Base-by-base conservation (phyloP, 2,888 invertebrate species). In the Actias luna region DNA sequence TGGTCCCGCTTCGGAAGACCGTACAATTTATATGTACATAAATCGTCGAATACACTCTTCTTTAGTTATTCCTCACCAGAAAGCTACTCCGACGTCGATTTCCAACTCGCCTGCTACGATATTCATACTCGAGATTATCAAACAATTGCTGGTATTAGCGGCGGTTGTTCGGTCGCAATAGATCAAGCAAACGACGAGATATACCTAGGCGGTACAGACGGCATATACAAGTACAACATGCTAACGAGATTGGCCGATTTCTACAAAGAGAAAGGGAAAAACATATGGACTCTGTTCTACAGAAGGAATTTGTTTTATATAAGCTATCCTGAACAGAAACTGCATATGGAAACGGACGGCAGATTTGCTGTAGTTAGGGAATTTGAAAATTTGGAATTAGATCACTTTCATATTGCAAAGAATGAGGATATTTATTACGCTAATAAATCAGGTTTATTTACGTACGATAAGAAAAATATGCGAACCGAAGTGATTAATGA, bases 191-290 rank as follows among this genome's bases (percentile, higher is more conserved):
- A 81, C 18, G 86, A 87, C 33, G 80, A 80, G 0, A 77, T 89
- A 35, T 89, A 78, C 36, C 67, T 89, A 5, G 89, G 89, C n/a
- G 88, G 89, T 0, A 84, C 77, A 25, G 83, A 87, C 18, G 89
- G 88, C 0, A 89, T 89, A 12, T 88, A 83, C 63, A 87, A 82
- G 75, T 88, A 80, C 12, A 87, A 88, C 29, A 75, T 83, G 78
- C 59, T 76, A 0, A 87, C 85, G 0, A 82, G 78, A 70, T 59
- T 85, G 65, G 84, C 86, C 0, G 85, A 88, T 63, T 76, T 73
- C 29, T 87, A 85, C 60, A 83, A 76, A 67, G 84, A 87, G 66
- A 79, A 79, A 61, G 81, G 82, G 0, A 82, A 73, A 16, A 88
- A 89, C 33, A 77, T 89, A 5, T 88, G 88, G 88, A 77, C 82